Percentiles rank a stretch among this genome's conserved stretches.
These are phyloP conservation scores for Plectropomus leopardus DNA, from an alignment of 2,113 vertebrate genomes.

Conservation along the genomic window DNA sequence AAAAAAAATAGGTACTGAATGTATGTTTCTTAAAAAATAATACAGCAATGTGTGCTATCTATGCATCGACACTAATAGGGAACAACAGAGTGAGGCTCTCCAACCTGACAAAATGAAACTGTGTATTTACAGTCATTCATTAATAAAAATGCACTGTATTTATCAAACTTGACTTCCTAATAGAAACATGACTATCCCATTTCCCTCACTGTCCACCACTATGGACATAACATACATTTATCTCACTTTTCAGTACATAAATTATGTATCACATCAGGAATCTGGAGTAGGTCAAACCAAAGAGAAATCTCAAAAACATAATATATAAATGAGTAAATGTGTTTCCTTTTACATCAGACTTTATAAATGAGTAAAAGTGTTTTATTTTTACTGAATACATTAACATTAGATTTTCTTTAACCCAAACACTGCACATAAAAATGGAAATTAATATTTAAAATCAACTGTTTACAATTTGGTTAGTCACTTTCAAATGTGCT, in stretches of 20 bases:
- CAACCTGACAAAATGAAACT: background rate
- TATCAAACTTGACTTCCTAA: background rate
- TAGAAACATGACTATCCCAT: too few species aligned
- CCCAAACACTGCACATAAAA: background rate
- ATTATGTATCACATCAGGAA: constrained; percentile 18
- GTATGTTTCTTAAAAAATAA: too few species aligned
- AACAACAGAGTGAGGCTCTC: background rate
- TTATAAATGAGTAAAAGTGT: constrained; percentile 15
- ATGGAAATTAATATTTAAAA: constrained; percentile 21
- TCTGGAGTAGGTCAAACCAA: constrained; percentile 13
- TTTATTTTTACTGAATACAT: constrained; percentile 25
- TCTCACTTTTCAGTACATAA: constrained; percentile 23
- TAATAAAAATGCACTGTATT: background rate
- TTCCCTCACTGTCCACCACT: background rate
- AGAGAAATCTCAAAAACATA: constrained; percentile 3
- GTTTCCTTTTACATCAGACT: too few species aligned
- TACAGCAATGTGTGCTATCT: background rate
- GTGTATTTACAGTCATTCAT: background rate
- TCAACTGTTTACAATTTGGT: background rate
- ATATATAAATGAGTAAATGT: constrained; percentile 4
- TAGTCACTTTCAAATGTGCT: constrained; percentile 17
- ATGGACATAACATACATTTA: constrained; percentile 25
- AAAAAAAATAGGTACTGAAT: too few species aligned
- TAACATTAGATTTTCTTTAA: background rate
- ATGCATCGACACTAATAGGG: background rate